phyloP scores from a whole-genome alignment of 2,888 invertebrate species.

The Ferdinandea cuprea region DNA sequence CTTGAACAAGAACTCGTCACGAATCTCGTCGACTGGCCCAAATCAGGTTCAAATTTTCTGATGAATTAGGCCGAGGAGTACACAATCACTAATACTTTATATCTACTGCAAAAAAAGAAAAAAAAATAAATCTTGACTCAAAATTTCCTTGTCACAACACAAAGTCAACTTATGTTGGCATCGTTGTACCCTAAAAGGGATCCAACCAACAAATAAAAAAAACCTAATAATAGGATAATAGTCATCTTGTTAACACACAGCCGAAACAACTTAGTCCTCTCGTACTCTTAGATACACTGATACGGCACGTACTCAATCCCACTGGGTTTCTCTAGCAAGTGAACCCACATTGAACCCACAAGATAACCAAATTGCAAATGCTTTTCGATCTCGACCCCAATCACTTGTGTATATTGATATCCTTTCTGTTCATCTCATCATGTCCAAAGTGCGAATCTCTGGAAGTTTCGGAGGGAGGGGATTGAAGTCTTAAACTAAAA shows the following conservation, averaged over 20 bases:
- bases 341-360: conserved; percentile 36
- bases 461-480: too few species aligned
- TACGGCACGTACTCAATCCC: conserved; percentile 63
- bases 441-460: conserved; percentile 28
- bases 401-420: conserved; percentile 41
- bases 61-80: too few species aligned
- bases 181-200: conserved; percentile 37
- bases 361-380: conserved; percentile 58
- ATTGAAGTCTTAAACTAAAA: conserved; percentile 52
- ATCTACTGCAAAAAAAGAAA: too few species aligned
- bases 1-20: too few species aligned
- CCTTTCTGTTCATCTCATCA: conserved; percentile 18
- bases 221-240: conserved; percentile 57
- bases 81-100: too few species aligned
- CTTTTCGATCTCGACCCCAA: conserved; percentile 65
- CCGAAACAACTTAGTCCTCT: conserved; percentile 42
- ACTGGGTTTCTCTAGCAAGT: conserved; percentile 9
- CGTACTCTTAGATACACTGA: conserved; percentile 43
- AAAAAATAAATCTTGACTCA: background rate
- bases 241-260: conserved; percentile 56
- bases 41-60: too few species aligned
- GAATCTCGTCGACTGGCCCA: too few species aligned
- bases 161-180: conserved; percentile 33
- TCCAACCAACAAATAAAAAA: conserved; percentile 2
- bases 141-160: too few species aligned